phyloP scores from a whole-genome alignment of 2,888 invertebrate genomes.

The Andrena camellia region DNA sequence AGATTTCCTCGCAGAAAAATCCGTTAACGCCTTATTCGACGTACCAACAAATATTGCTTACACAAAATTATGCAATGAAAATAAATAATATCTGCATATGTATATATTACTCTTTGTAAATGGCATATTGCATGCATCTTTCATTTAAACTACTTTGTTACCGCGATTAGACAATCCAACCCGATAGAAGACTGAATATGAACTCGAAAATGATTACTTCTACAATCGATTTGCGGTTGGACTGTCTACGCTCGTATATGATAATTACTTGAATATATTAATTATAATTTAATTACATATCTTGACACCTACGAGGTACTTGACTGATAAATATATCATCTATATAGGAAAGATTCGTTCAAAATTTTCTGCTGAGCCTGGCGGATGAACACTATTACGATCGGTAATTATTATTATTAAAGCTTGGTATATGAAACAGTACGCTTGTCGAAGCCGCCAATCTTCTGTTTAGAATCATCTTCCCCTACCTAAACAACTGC shows the following conservation, averaged over 20 bases:
- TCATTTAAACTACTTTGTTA: conserved; percentile 51
- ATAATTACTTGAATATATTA: conserved; percentile 51
- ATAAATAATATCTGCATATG: conserved; percentile 63
- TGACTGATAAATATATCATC: conserved; percentile 52
- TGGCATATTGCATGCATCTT: conserved; percentile 64
- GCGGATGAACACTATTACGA: conserved; percentile 52
- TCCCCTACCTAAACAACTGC: conserved; percentile 46
- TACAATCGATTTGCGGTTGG: conserved; percentile 42
- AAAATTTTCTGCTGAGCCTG: conserved; percentile 50
- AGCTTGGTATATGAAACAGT: conserved; percentile 55
- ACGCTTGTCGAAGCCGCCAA: conserved; percentile 42
- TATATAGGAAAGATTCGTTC: conserved; percentile 44
- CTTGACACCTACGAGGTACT: conserved; percentile 59
- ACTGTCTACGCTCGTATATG: conserved; percentile 41
- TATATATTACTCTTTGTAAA: conserved; percentile 67
- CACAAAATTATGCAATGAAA: conserved; percentile 54
- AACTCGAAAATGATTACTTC: conserved; percentile 24
- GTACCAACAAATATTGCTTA: conserved; percentile 39
- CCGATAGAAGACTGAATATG: conserved; percentile 21
- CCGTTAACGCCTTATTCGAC: conserved; percentile 38
- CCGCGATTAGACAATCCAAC: conserved; percentile 60
- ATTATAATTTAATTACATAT: conserved; percentile 46
- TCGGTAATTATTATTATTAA: conserved; percentile 33
- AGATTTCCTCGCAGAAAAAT: conserved; percentile 48
- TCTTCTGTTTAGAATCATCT: conserved; percentile 52